Percentiles rank a stretch among this genome's conserved stretches.
Evolutionary conservation across 1,140 invertebrate species (phyloP).

Genomic region (Apocrypta bakeri): DNA sequence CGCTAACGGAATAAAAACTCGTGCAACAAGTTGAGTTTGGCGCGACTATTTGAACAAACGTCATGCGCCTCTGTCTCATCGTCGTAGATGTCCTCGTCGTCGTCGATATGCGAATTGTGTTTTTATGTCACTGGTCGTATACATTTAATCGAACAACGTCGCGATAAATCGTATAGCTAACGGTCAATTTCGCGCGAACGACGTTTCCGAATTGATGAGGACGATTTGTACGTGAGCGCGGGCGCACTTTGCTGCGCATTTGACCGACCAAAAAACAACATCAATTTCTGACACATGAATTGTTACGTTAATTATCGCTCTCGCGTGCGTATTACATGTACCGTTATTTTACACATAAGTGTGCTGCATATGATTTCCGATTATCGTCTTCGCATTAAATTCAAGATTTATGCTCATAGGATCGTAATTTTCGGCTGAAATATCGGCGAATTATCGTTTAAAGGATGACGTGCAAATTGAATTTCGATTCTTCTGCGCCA

Average conservation of each 20-base stretch:
- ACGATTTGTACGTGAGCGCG: neutral
- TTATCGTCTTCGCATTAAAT: neutral
- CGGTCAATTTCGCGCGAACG: slow-evolving; percentile 15
- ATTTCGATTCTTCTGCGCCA: neutral
- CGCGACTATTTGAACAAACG: slow-evolving; percentile 32
- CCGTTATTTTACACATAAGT: neutral
- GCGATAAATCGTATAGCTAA: slow-evolving; percentile 38
- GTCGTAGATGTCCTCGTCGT: neutral
- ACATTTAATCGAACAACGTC: slow-evolving; percentile 13
- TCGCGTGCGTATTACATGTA: neutral
- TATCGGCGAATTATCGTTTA: neutral
- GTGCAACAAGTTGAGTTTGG: slow-evolving; percentile 35
- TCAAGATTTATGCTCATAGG: neutral
- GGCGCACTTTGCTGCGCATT: neutral
- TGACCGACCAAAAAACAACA: neutral
- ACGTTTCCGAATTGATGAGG: slow-evolving; percentile 41
- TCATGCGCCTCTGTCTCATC: slow-evolving; percentile 28
- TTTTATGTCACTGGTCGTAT: slow-evolving; percentile 46
- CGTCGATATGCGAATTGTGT: slow-evolving; percentile 44
- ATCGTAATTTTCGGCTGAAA: neutral
- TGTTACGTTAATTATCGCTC: neutral
- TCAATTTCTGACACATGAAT: neutral
- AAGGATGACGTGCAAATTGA: neutral
- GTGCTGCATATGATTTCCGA: neutral
- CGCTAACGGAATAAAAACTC: slow-evolving; percentile 45